phyloP scores from a whole-genome alignment of 2,797 vertebrate genomes.

The Hippoglossus hippoglossus region DNA sequence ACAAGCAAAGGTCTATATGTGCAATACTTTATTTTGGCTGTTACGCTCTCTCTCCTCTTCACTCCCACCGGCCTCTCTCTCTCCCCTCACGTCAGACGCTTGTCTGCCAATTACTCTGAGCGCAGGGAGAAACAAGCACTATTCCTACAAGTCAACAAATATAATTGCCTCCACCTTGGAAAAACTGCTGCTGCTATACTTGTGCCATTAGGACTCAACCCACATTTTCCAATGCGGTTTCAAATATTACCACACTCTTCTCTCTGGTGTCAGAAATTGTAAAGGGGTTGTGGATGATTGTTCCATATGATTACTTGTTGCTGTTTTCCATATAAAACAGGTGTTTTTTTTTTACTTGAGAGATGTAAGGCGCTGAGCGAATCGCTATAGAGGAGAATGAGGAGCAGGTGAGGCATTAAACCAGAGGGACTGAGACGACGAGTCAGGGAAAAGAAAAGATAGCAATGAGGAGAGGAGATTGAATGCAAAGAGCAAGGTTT shows the following conservation, averaged over 20 bases:
- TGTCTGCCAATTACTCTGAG: constrained; percentile 69
- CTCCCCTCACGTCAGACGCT: constrained; percentile 35
- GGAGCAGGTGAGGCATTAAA: constrained; percentile 7
- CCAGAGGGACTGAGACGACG: constrained; percentile 6
- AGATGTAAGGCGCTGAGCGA: constrained; percentile 15
- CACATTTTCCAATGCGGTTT: constrained; percentile 49
- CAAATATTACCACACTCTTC: constrained; percentile 22
- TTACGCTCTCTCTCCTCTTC: constrained; percentile 5
- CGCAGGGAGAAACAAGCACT: constrained; percentile 53
- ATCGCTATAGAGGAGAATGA: not conserved
- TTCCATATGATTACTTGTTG: constrained; percentile 40
- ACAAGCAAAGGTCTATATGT: not conserved
- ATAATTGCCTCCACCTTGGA: constrained; percentile 71
- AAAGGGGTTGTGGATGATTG: constrained; percentile 15
- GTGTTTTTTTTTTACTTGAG: constrained; percentile 36
- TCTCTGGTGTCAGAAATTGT: constrained; percentile 36
- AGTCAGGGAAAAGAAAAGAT: not conserved
- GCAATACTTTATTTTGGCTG: not conserved
- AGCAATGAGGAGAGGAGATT: not conserved
- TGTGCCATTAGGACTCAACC: constrained; percentile 49
- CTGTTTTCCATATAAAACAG: constrained; percentile 33
- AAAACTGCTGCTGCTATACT: constrained; percentile 57
- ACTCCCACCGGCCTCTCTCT: constrained; percentile 12
- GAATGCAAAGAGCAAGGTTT: not conserved
- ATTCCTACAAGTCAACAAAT: constrained; percentile 70